Conservation (phyloP, 1,140 invertebrate genomes). For the Drosophila repleta region DNA sequence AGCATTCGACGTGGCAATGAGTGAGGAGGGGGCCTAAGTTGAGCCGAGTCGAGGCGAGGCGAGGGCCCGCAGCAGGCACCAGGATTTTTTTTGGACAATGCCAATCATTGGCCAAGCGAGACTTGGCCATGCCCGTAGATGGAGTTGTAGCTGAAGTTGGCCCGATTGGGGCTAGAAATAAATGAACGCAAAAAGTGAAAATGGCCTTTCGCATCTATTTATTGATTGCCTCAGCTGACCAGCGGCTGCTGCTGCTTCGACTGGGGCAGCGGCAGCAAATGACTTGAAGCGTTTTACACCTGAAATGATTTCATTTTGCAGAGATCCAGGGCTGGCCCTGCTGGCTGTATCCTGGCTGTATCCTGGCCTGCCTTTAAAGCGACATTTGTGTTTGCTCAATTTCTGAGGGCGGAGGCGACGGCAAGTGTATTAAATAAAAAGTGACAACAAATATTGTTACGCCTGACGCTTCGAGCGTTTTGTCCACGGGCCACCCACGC, state of each 20-base stretch:
- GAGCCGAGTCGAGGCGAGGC: background rate
- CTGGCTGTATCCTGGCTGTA: too few relatives aligned
- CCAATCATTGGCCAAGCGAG: conserved; percentile 15
- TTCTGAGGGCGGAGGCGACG: conserved; percentile 19
- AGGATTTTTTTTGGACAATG: conserved; percentile 2
- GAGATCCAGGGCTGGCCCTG: background rate
- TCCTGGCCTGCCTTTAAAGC: conserved; percentile 13
- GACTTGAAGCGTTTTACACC: conserved; percentile 73
- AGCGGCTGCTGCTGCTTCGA: background rate
- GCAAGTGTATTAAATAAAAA: conserved; percentile 75
- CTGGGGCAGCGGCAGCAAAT: conserved; percentile 32
- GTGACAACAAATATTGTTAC: conserved; percentile 78
- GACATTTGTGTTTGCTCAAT: conserved; percentile 40
- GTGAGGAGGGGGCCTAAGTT: conserved; percentile 5
- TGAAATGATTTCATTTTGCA: conserved; percentile 72
- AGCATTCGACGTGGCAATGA: conserved; percentile 27
- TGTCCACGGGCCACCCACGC: conserved; percentile 10
- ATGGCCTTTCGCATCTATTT: conserved; percentile 46
- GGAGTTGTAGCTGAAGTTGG: conserved; percentile 17
- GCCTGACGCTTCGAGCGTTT: conserved; percentile 32
- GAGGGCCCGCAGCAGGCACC: background rate
- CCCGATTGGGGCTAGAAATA: conserved; percentile 47
- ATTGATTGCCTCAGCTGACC: conserved; percentile 29
- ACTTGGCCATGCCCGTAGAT: background rate
- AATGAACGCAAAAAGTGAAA: conserved; percentile 49